Evolutionary conservation across 2,888 invertebrate species (phyloP).

Genomic region (Ophion ventricosus): DNA sequence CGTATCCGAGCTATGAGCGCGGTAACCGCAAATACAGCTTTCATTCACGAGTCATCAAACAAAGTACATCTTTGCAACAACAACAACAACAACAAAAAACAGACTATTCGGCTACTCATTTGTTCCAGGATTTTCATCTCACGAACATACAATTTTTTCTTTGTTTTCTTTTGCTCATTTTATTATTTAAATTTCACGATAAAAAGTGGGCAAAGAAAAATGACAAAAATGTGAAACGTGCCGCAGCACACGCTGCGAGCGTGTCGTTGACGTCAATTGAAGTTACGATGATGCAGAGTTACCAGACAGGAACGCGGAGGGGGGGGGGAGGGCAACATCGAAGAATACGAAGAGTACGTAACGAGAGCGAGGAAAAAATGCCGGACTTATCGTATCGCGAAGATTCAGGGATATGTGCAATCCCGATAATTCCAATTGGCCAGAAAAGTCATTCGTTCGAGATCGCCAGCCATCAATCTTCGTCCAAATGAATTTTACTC

Average conservation of each 20-base stretch:
- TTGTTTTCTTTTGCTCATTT: not conserved
- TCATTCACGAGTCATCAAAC: conserved; percentile 10
- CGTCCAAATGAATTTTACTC: not conserved
- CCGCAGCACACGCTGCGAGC: conserved; percentile 16
- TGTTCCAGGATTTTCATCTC: not conserved
- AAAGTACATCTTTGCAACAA: no score
- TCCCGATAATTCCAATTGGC: conserved; percentile 14
- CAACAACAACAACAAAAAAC: no score
- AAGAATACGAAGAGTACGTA: not conserved
- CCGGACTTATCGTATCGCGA: conserved; percentile 2
- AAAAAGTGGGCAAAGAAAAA: not conserved
- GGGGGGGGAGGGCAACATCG: not conserved
- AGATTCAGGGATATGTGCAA: conserved; percentile 34
- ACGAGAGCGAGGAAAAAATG: not conserved
- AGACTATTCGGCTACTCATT: not conserved
- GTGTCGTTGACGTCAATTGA: conserved; percentile 45
- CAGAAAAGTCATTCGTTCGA: not conserved
- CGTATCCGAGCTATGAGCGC: conserved; percentile 9
- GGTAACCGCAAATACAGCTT: conserved; percentile 2
- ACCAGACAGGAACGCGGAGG: no score
- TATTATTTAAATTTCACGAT: not conserved
- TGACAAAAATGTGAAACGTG: not conserved
- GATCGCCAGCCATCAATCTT: not conserved
- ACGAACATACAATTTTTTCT: not conserved
- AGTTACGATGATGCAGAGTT: conserved; percentile 6